Percentiles rank a stretch among this genome's conserved stretches.
Evolutionary conservation across 2,888 invertebrate species (phyloP).

Genomic region (Cylindroiulus punctatus): DNA sequence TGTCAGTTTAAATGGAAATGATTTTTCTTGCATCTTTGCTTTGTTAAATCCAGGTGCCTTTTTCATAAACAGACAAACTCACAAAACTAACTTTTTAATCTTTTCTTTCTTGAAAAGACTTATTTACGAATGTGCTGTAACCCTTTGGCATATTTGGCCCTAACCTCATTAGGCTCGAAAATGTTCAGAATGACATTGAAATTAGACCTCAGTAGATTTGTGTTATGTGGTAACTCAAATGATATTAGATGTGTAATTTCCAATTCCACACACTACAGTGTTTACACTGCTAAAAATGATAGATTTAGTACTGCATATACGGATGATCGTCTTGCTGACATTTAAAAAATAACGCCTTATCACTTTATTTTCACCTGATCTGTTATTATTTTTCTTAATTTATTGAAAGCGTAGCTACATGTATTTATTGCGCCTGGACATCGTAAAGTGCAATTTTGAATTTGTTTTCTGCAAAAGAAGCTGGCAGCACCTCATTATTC

Average conservation of each 20-base stretch:
- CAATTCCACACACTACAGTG: neutral
- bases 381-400: constrained; percentile 5
- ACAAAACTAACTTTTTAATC: too few species aligned
- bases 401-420: neutral
- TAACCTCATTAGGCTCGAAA: neutral
- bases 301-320: neutral
- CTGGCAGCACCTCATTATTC: neutral
- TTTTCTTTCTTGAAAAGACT: neutral
- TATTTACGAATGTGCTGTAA: neutral
- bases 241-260: constrained; percentile 7
- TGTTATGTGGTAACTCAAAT: neutral
- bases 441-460: neutral
- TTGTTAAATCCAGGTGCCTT: constrained; percentile 7
- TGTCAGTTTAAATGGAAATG: neutral
- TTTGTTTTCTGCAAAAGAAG: neutral
- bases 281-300: neutral
- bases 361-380: neutral
- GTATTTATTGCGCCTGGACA: neutral
- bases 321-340: neutral
- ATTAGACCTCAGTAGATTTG: neutral
- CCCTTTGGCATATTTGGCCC: neutral
- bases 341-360: constrained; percentile 10
- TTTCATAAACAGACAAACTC: neutral
- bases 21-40: neutral
- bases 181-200: neutral